Conservation (phyloP, 1,140 invertebrate genomes). For the Triops cancriformis region DNA sequence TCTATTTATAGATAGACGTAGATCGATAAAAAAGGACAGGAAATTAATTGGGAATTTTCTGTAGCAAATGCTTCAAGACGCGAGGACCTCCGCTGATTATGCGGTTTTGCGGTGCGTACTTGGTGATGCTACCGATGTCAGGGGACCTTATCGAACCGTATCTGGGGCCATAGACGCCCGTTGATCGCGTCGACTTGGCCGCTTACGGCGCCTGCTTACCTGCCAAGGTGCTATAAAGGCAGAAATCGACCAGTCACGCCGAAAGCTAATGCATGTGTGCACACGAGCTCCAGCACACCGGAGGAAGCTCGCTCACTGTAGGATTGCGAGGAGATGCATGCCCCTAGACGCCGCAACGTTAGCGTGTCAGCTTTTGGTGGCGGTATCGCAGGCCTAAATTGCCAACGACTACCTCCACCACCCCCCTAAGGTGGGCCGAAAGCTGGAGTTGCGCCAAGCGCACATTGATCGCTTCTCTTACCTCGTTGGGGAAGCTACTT, state of each 20-base stretch:
- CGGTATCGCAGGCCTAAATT: not conserved
- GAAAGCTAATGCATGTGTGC: not conserved
- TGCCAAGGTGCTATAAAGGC: conserved; percentile 2
- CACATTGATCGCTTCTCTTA: conserved; percentile 10
- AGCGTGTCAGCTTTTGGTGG: no score
- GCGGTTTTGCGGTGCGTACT: not conserved
- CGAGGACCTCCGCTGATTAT: no score
- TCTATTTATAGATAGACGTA: no score
- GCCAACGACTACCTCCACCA: not conserved
- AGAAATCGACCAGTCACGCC: conserved; percentile 8
- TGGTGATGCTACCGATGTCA: not conserved
- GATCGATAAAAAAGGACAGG: no score
- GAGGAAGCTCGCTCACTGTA: not conserved
- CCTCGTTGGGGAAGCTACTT: not conserved
- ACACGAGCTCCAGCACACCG: not conserved
- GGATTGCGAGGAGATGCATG: not conserved
- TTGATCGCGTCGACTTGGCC: not conserved
- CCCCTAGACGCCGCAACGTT: not conserved
- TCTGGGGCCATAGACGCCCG: not conserved
- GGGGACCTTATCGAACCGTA: conserved; percentile 3
- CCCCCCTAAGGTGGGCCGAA: not conserved
- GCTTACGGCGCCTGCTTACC: conserved; percentile 11
- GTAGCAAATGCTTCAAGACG: no score
- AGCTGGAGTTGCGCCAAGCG: conserved; percentile 11
- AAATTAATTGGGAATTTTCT: no score